Conservation (phyloP, 2,113 vertebrate species). For the Hemiprocne comata region DNA sequence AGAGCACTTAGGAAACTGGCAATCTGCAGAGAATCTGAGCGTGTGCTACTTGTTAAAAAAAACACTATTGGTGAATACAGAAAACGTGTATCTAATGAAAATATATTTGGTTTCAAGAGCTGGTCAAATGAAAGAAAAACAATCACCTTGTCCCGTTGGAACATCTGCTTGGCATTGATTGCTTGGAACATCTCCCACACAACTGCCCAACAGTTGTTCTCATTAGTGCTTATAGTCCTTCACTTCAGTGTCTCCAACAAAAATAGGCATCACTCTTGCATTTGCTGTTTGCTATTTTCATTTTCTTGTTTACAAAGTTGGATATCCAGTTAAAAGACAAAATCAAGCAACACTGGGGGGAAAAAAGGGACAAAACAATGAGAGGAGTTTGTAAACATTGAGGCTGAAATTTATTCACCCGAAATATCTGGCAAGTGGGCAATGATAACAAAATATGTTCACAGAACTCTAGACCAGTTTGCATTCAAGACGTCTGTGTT, state of each 20-base stretch:
- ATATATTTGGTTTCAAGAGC: background rate
- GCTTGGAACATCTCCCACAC: background rate
- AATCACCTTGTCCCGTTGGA: background rate
- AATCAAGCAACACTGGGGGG: background rate
- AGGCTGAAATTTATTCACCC: constrained; percentile 20
- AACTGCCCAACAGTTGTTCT: background rate
- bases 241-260: background rate
- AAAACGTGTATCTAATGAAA: background rate
- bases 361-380: background rate
- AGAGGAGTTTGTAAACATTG: background rate
- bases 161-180: background rate
- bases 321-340: background rate
- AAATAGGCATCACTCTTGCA: background rate
- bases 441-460: background rate
- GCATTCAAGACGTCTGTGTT: background rate
- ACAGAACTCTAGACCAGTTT: background rate
- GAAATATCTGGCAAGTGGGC: constrained; percentile 19
- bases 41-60: background rate
- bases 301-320: background rate
- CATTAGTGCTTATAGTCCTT: background rate
- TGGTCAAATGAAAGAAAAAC: background rate
- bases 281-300: background rate
- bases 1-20: background rate
- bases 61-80: background rate
- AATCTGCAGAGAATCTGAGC: background rate